Base-by-base conservation (phyloP, 2,113 vertebrate genomes). In the Microcebus murinus region DNA sequence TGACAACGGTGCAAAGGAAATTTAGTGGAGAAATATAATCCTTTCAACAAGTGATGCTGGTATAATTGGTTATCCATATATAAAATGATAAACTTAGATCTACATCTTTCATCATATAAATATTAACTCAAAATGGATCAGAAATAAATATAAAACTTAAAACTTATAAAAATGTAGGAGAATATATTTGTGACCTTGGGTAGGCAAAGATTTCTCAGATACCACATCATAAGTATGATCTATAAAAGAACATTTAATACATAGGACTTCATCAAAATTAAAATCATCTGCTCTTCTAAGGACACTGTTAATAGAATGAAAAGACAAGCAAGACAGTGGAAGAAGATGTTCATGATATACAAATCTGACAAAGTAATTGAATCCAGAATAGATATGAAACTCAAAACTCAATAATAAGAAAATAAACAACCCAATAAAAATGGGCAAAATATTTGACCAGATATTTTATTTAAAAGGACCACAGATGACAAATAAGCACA, bases 301-400 rank as follows among this genome's bases (percentile, higher is more conserved):
- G 59, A 73, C 17, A 17, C 25, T 57, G 45, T 65, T 65, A 95
- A 31, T 11, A 89, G 80, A 93, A 92, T 65, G 11, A 70, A 55
- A 61, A 88, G 65, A 42, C 36, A 91, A 88, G 13, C 2, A 6
- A 86, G 34, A 63, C 2, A 14, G 13, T 71, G 36, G n/a, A 61
- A 63, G 25, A 87, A 97, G 31, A 86, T 34, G 45, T 85, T 77
- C 39, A 81, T 2, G 31, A 48, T 20, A 34, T 8, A 34, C 83
- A 42, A 59, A 68, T 84, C 52, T 73, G 13, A 90, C 9, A 50
- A 71, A 92, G 48, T 18, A 76, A 52, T 57, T 85, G 9, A 5
- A 67, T 55, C n/a, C 55, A 92, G 45, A 67, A 90, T 57, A 82
- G 36, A 59, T 67, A 91, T 95, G 55, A 95, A 89, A 79, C 48